A percentile compares a stretch with the other conserved stretches of the same genome.
Evolutionary conservation across 1,140 invertebrate species (phyloP).

Genomic region (Asobara japonica): DNA sequence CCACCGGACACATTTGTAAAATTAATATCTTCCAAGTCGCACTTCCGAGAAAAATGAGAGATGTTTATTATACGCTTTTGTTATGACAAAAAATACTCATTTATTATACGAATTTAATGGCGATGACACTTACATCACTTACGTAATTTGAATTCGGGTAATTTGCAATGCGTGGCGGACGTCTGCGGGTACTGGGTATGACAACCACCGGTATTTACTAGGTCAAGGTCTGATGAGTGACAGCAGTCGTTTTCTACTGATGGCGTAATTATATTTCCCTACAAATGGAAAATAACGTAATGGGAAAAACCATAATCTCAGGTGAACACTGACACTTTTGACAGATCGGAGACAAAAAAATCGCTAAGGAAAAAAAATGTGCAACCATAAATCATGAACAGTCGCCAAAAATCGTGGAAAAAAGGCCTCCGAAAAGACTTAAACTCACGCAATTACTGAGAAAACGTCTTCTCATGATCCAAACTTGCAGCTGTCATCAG

Average conservation of each 20-base stretch:
- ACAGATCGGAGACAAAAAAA: too few relatives aligned
- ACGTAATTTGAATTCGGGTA: constrained; percentile 54
- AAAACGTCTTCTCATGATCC: constrained; percentile 55
- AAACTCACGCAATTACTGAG: constrained; percentile 51
- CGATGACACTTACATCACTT: constrained; percentile 61
- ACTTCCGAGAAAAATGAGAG: too few relatives aligned
- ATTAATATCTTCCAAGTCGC: too few relatives aligned
- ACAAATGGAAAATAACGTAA: constrained; percentile 26
- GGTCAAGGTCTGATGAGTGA: constrained; percentile 44
- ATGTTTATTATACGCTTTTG: too few relatives aligned
- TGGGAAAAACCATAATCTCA: background rate
- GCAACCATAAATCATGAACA: too few relatives aligned
- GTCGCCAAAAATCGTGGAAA: too few relatives aligned
- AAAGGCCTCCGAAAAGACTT: constrained; percentile 3
- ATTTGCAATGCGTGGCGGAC: background rate
- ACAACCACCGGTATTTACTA: constrained; percentile 44
- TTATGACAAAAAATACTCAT: background rate
- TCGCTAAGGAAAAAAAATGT: too few relatives aligned
- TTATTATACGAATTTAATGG: background rate
- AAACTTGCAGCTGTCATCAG: background rate
- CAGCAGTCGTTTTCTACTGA: constrained; percentile 46
- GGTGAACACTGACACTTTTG: too few relatives aligned
- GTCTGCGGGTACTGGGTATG: constrained; percentile 29
- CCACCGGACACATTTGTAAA: too few relatives aligned
- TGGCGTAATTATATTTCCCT: constrained; percentile 42